Conservation (phyloP, 1,140 invertebrate species). For the Meteorus sp. region DNA sequence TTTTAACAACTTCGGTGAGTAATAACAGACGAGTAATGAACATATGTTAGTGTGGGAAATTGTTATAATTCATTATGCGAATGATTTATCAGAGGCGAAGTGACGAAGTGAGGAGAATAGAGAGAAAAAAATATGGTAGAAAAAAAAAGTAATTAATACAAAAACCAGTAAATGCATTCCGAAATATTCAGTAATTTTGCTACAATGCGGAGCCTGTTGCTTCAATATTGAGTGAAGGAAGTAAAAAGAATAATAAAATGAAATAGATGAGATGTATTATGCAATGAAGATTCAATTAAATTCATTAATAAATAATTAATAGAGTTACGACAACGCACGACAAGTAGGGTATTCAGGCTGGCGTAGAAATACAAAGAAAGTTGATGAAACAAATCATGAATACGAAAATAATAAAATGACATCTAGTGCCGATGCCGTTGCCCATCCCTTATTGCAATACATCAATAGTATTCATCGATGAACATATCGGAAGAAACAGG, state of each 20-base stretch:
- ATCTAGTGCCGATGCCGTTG: conserved; percentile 27
- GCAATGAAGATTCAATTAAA: too few relatives aligned
- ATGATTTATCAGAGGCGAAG: conserved; percentile 1
- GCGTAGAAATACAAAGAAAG: conserved; percentile 17
- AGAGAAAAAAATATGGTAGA: conserved; percentile 17
- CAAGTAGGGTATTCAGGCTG: conserved; percentile 25
- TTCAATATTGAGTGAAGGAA: conserved; percentile 18
- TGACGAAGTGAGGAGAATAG: conserved; percentile 13
- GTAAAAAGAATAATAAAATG: conserved; percentile 1
- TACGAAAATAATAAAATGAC: conserved; percentile 16
- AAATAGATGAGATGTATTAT: conserved; percentile 10
- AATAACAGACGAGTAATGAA: not conserved
- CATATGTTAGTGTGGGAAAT: too few relatives aligned
- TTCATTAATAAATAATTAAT: conserved; percentile 21
- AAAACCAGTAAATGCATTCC: conserved; percentile 28
- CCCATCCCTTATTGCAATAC: conserved; percentile 29
- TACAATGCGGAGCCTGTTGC: conserved; percentile 27
- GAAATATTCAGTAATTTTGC: conserved; percentile 33
- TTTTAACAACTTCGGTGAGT: not conserved
- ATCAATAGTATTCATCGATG: not conserved
- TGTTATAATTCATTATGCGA: conserved; percentile 1
- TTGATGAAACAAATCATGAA: conserved; percentile 11
- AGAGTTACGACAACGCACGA: conserved; percentile 13
- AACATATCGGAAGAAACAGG: not conserved
- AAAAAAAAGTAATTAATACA: not conserved